Percentiles rank a stretch among this genome's conserved stretches.
These are phyloP conservation scores for Apis cerana DNA, from an alignment of 1,140 invertebrate genomes.

Conservation along the genomic window DNA sequence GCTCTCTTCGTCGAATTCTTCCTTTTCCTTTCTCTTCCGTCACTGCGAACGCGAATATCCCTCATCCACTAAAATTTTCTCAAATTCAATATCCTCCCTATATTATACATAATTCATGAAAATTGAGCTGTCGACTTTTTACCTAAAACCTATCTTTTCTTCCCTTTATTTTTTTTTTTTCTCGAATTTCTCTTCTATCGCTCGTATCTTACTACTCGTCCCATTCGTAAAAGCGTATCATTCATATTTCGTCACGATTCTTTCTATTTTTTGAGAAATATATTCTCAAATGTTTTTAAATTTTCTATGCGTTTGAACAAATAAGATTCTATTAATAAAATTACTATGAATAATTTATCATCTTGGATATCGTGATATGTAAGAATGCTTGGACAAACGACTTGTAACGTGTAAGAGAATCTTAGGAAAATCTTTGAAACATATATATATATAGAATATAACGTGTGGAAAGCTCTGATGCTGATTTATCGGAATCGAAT, in stretches of 20 bases:
- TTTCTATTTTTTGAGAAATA: no score
- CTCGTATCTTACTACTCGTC: neutral
- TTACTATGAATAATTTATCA: no score
- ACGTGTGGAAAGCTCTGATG: neutral
- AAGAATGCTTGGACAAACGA: no score
- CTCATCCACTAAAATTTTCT: slow-evolving; percentile 72
- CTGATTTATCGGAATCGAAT: neutral
- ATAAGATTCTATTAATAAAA: no score
- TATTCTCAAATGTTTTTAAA: no score
- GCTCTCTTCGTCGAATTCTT: slow-evolving; percentile 32
- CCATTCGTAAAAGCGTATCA: neutral
- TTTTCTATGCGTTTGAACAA: no score
- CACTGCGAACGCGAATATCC: slow-evolving; percentile 55
- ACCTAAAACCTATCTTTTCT: slow-evolving; percentile 24
- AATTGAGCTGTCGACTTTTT: slow-evolving; percentile 75
- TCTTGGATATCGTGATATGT: no score
- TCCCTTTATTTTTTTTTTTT: neutral
- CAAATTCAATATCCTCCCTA: slow-evolving; percentile 77
- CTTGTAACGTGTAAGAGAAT: no score
- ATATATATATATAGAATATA: neutral
- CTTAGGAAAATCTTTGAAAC: no score
- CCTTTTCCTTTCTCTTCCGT: slow-evolving; percentile 38
- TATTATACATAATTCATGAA: slow-evolving; percentile 80
- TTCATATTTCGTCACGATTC: no score
- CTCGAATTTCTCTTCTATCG: neutral